phyloP scores from a whole-genome alignment of 2,797 vertebrate species.

The Cynodonichthys magdalenae region DNA sequence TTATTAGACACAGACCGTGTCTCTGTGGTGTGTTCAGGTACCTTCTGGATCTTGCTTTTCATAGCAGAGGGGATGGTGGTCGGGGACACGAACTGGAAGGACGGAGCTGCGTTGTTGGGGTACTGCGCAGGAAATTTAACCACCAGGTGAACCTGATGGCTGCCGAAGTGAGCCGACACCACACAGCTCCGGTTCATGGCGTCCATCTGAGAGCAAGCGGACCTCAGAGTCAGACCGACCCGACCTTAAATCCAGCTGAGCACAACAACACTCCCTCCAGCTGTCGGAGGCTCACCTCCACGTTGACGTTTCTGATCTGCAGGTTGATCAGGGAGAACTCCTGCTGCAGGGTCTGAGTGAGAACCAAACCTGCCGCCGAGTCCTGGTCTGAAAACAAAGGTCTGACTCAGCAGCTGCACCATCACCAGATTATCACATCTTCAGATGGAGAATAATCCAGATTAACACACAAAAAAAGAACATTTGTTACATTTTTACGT shows the following conservation, averaged over 20 bases:
- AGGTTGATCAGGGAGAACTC: conserved; percentile 98
- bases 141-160: conserved; percentile 91
- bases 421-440: neutral
- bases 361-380: conserved; percentile 79
- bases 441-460: too few relatives aligned
- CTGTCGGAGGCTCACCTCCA: conserved; percentile 84
- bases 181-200: conserved; percentile 92
- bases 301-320: conserved; percentile 96
- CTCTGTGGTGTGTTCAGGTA: conserved; percentile 52
- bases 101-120: conserved; percentile 93
- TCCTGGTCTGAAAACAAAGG: conserved; percentile 64
- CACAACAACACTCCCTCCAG: neutral
- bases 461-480: too few relatives aligned
- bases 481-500: conserved; percentile 20
- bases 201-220: conserved; percentile 86
- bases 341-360: conserved; percentile 96
- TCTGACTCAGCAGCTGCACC: neutral
- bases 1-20: too few relatives aligned
- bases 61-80: conserved; percentile 92
- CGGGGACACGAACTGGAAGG: conserved; percentile 94
- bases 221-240: neutral
- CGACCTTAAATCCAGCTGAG: neutral
- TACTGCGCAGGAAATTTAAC: conserved; percentile 96
- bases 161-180: conserved; percentile 91
- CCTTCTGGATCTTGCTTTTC: conserved; percentile 96